Evolutionary conservation across 1,140 invertebrate species (phyloP).

Genomic region (Bombus superbus): DNA sequence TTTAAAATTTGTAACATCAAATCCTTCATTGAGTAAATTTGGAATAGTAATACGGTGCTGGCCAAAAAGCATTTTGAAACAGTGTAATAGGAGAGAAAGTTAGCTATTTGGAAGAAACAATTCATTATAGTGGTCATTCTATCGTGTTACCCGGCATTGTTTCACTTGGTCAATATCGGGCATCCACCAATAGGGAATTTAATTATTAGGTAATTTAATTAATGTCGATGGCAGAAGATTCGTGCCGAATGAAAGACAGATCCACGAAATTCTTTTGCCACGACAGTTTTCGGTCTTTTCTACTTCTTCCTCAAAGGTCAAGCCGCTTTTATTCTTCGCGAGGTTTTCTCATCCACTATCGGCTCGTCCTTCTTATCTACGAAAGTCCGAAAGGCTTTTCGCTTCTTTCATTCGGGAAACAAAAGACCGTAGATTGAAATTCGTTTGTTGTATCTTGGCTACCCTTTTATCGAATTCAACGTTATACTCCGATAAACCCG

Average conservation of each 20-base stretch:
- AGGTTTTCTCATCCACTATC: conserved; percentile 54
- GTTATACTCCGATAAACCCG: conserved; percentile 71
- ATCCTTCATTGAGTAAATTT: neutral
- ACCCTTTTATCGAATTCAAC: conserved; percentile 61
- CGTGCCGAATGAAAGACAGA: conserved; percentile 49
- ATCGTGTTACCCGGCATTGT: too few species aligned
- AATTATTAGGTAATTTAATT: conserved; percentile 66
- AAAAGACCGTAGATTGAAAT: conserved; percentile 73
- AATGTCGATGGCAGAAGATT: conserved; percentile 42
- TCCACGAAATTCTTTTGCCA: conserved; percentile 47
- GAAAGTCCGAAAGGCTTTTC: conserved; percentile 47
- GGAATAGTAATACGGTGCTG: neutral
- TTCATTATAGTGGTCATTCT: neutral
- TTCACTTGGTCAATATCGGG: too few species aligned
- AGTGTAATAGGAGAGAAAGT: neutral
- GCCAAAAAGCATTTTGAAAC: neutral
- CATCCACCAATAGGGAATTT: neutral
- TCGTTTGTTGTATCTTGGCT: conserved; percentile 63
- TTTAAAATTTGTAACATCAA: neutral
- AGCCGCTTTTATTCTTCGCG: conserved; percentile 29
- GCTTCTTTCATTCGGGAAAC: conserved; percentile 69
- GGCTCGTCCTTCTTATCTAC: conserved; percentile 60
- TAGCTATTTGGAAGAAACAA: neutral
- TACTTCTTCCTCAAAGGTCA: conserved; percentile 44
- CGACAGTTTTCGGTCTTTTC: conserved; percentile 43